These are phyloP conservation scores for Diabrotica balteata DNA, from an alignment of 2,888 invertebrate genomes.

Conservation along the genomic window DNA sequence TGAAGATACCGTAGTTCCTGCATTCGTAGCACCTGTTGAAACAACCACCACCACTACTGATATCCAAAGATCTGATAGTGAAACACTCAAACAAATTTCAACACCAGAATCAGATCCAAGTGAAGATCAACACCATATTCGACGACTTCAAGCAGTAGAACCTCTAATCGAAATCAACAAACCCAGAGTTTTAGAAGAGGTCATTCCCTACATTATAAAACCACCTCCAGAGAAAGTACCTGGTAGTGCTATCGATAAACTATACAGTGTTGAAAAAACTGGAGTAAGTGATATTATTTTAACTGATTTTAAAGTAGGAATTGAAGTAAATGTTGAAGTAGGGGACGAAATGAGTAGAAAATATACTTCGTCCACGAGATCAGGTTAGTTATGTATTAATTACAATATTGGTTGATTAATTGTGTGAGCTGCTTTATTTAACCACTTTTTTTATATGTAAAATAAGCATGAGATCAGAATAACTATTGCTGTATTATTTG, in stretches of 20 bases:
- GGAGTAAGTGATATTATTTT: constrained; percentile 46
- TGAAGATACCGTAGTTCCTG: constrained; percentile 24
- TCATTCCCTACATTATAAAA: constrained; percentile 46
- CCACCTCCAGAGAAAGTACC: constrained; percentile 46
- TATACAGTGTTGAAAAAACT: constrained; percentile 47
- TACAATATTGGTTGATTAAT: constrained; percentile 16
- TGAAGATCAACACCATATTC: constrained; percentile 41
- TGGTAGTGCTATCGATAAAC: constrained; percentile 50
- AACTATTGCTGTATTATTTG: too few species aligned
- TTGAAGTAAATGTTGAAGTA: constrained; percentile 53
- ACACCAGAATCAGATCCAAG: constrained; percentile 44
- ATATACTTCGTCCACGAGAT: constrained; percentile 48
- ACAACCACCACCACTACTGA: constrained; percentile 37
- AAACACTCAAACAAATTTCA: constrained; percentile 42
- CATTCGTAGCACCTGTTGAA: constrained; percentile 28
- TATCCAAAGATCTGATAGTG: constrained; percentile 34
- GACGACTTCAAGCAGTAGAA: constrained; percentile 47
- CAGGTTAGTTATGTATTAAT: constrained; percentile 46
- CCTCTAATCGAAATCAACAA: constrained; percentile 47
- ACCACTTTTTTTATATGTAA: too few species aligned
- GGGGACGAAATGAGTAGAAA: constrained; percentile 55
- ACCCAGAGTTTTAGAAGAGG: constrained; percentile 46
- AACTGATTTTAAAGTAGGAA: constrained; percentile 51
- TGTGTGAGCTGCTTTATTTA: constrained; percentile 2
- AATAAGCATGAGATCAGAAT: too few species aligned